Conservation (phyloP, 2,888 invertebrate genomes). For the Muscina levida region DNA sequence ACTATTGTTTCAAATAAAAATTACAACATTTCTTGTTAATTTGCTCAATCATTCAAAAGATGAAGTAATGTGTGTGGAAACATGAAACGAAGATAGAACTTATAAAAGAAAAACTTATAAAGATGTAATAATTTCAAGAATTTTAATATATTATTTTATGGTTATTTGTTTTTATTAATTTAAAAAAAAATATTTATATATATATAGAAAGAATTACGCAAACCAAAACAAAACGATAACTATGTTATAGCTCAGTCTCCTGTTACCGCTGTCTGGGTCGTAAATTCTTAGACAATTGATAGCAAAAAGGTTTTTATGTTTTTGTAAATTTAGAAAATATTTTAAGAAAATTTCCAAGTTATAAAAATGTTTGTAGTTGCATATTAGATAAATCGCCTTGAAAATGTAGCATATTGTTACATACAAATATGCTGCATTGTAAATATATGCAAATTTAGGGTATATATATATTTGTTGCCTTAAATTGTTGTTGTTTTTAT, state of each 20-base stretch:
- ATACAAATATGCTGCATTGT: too few relatives aligned
- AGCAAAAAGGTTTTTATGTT: slow-evolving; percentile 63
- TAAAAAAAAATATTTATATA: slow-evolving; percentile 30
- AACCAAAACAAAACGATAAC: slow-evolving; percentile 75
- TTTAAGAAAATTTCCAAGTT: neutral
- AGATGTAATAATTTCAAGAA: slow-evolving; percentile 38
- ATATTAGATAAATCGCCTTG: slow-evolving; percentile 40
- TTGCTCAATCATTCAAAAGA: neutral
- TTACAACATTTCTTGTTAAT: neutral
- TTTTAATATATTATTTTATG: slow-evolving; percentile 7
- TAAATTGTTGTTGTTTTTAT: neutral
- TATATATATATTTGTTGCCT: neutral
- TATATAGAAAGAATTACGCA: slow-evolving; percentile 41
- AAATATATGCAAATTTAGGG: too few relatives aligned
- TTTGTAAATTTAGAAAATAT: slow-evolving; percentile 54
- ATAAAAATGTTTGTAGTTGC: slow-evolving; percentile 13
- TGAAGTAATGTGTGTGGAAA: neutral
- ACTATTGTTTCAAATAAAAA: neutral
- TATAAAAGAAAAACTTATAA: slow-evolving; percentile 14
- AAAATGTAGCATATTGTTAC: neutral
- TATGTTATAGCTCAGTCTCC: slow-evolving; percentile 80
- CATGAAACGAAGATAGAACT: slow-evolving; percentile 9
- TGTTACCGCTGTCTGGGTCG: slow-evolving; percentile 74
- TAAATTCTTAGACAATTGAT: slow-evolving; percentile 54
- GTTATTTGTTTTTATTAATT: slow-evolving; percentile 23